phyloP scores from a whole-genome alignment of 2,797 vertebrate genomes.

The Carcharodon carcharias region DNA sequence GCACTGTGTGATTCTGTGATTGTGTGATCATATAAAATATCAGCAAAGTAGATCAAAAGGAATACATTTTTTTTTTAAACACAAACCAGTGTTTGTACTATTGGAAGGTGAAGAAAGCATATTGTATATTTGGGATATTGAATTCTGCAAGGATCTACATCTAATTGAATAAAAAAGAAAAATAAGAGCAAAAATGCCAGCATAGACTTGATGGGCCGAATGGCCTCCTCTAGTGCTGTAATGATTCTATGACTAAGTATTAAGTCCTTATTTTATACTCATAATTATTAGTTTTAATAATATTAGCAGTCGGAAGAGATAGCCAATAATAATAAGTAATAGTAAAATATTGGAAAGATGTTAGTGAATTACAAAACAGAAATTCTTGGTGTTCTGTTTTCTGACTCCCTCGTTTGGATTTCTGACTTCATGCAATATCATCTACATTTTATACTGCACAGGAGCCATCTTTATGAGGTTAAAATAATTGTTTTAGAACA shows the following conservation, averaged over 20 bases:
- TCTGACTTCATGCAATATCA: background rate
- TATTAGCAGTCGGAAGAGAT: background rate
- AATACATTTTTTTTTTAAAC: background rate
- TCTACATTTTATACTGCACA: background rate
- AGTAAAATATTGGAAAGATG: background rate
- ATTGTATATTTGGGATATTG: background rate
- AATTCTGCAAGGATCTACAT: background rate
- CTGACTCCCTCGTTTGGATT: background rate
- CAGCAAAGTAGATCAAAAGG: background rate
- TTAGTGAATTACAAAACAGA: background rate
- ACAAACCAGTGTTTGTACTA: background rate
- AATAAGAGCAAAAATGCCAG: background rate
- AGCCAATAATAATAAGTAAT: background rate
- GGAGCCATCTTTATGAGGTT: background rate
- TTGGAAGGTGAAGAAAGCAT: background rate
- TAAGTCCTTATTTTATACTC: background rate
- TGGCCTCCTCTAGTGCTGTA: background rate
- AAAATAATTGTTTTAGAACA: constrained; percentile 4
- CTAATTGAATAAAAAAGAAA: background rate
- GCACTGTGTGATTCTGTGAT: too few relatives aligned
- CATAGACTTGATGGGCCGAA: background rate
- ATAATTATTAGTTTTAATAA: background rate
- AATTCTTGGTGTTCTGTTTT: background rate
- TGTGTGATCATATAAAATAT: background rate
- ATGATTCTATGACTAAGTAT: background rate